Base-by-base conservation (phyloP, 2,888 invertebrate genomes). In the Tricholauxania praeusta region DNA sequence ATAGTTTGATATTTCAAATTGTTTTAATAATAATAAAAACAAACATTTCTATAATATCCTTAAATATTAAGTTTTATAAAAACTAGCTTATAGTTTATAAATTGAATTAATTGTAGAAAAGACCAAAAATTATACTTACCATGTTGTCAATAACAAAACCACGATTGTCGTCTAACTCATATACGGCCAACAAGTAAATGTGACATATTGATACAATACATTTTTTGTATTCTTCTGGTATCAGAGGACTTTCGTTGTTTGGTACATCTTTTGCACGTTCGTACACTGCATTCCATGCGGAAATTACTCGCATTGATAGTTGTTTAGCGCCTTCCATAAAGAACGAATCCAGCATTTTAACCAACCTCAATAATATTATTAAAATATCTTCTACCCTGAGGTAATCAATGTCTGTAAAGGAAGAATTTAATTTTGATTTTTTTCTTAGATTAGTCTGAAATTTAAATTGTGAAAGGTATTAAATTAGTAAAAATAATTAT, bases 61-160 rank as follows among this genome's bases (percentile, higher is more conserved):
- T 28, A 28, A 28, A n/a, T n/a, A n/a, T n/a, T 3, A 28, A 28
- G 28, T 28, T 28, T 28, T 28, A 3, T 28, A 28, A 28, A 28
- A 28, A 28, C 28, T 28, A 4, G 28, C 4, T 28, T 28, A 28
- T 28, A 28, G 4, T 3, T 28, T 28, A 28, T 28, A 28, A 28
- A 22, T 22, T 19, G 14, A 48, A 39, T 10, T 47, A 15, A 4
- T 17, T 8, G 12, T 22, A 51, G 39, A 52, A 32, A 64, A 2
- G n/a, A 3, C 3, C 4, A 28, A 28, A 10, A 39, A 39, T 10
- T 39, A 10, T 39, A 71, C 65, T 19, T 65, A 81, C 84, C 84
- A 84, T 79, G 71, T 85, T 85, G 67, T 84, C 84, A 55, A 84
- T 84, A 0, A 79, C 76, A 71, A 82, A 85, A 8, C 84, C 84